phyloP scores from a whole-genome alignment of 2,113 vertebrate species.

The Mustela nigripes region DNA sequence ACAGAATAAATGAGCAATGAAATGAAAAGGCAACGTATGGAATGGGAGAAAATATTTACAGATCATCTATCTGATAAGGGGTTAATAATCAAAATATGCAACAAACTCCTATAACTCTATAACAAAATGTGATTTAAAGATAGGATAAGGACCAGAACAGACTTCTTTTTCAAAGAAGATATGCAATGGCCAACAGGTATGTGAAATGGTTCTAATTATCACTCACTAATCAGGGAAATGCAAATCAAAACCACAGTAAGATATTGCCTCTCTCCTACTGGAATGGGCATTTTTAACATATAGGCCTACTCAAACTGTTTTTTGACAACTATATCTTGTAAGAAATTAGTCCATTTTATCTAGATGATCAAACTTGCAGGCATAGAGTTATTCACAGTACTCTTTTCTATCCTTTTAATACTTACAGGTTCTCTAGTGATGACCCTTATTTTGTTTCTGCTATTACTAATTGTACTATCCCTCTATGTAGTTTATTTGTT shows the following conservation, averaged over 20 bases:
- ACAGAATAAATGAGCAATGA: neutral
- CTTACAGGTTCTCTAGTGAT: too few species aligned
- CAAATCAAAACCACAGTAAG: neutral
- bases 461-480: neutral
- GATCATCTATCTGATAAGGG: neutral
- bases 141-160: neutral
- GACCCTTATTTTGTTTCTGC: neutral
- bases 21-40: neutral
- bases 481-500: neutral
- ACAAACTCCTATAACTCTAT: neutral
- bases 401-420: neutral
- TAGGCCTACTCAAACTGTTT: neutral
- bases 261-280: too few species aligned
- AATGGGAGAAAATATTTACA: neutral
- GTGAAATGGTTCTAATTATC: neutral
- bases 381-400: neutral
- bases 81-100: neutral
- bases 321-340: neutral
- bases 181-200: neutral
- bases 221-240: neutral
- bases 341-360: neutral
- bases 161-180: neutral
- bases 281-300: neutral
- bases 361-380: neutral
- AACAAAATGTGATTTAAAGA: neutral